phyloP scores from a whole-genome alignment of 2,113 vertebrate species.

The Sinocyclocheilus anshuiensis region DNA sequence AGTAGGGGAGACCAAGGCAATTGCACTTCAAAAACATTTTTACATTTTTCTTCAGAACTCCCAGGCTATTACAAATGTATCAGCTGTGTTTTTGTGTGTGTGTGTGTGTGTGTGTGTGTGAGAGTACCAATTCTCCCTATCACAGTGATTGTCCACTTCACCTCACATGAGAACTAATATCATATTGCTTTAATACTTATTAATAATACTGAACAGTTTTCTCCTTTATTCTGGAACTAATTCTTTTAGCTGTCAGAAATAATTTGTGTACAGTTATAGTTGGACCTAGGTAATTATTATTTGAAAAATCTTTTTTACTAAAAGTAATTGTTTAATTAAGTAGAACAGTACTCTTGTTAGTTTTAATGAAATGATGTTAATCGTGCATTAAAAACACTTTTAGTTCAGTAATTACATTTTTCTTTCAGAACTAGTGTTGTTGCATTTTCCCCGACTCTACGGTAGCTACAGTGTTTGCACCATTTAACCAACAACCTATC shows the following conservation, averaged over 20 bases:
- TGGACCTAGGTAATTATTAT: background rate
- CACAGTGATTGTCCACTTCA: background rate
- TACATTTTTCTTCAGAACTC: background rate
- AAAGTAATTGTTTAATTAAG: background rate
- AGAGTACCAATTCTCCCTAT: background rate
- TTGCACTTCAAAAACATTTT: constrained; percentile 1
- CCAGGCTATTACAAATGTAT: background rate
- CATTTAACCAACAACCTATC: background rate
- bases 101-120: background rate
- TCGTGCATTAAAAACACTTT: too few relatives aligned
- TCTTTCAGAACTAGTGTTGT: background rate
- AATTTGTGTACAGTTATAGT: background rate
- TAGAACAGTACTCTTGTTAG: background rate
- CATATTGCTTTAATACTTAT: background rate
- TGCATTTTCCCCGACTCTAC: background rate
- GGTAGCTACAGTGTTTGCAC: background rate
- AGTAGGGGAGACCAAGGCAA: background rate
- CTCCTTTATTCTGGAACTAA: background rate
- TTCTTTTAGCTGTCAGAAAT: background rate
- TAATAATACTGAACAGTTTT: background rate
- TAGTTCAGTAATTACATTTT: background rate
- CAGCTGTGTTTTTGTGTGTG: background rate
- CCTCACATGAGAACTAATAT: background rate
- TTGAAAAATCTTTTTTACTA: background rate
- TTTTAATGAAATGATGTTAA: background rate